Base-by-base conservation (phyloP, 1,140 invertebrate species). In the Dendrolimus punctatus region DNA sequence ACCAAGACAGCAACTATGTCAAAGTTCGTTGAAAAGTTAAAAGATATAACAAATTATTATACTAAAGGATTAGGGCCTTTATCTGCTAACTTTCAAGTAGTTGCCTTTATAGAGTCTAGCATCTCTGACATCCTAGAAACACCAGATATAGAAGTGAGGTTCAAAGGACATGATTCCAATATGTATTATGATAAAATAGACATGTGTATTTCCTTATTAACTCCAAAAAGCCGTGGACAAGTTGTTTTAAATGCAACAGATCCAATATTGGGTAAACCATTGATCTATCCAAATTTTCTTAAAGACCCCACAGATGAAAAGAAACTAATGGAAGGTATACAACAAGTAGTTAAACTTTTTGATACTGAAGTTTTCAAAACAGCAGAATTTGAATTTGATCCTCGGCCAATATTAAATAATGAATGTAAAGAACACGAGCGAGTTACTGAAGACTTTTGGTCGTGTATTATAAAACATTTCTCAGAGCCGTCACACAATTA, bases 241-340 rank as follows among this genome's bases (percentile, higher is more conserved):
- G 61, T 96, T 2, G 88, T 89, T 47, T 76, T 96, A 4, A 88
- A 85, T 49, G 90, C 90, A n/a, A 91, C 89, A 6, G 90, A 97
- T 84, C 94, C 95, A 64, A 43, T 86, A 0, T 88, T 90, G 40
- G 89, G 92, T 10, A 88, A 90, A 66, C 94, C 95, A 0, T 83
- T 91, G 36, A 90, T 98, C 54, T 92, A 95, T 76, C 93, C 95
- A 0, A 94, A 93, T 68, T 97, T 96, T 73, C 85, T 97, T 23
- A 92, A 91, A 38, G 90, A 95, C 60, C 88, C 91, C 0, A 90
- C 92, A 9, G 95, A 96, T 71, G 89, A 93, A 8, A 90, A 90
- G 6, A 91, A 90, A 42, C 76, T 96, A 7, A 88, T 95, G 10
- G 92, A 94, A 63, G 94, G 93, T 23, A 75, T 90, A 48, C 87